A percentile compares a stretch with the other conserved stretches of the same genome.
These are phyloP conservation scores for Heterohyrax brucei DNA, from an alignment of 2,797 vertebrate species.

Conservation along the genomic window DNA sequence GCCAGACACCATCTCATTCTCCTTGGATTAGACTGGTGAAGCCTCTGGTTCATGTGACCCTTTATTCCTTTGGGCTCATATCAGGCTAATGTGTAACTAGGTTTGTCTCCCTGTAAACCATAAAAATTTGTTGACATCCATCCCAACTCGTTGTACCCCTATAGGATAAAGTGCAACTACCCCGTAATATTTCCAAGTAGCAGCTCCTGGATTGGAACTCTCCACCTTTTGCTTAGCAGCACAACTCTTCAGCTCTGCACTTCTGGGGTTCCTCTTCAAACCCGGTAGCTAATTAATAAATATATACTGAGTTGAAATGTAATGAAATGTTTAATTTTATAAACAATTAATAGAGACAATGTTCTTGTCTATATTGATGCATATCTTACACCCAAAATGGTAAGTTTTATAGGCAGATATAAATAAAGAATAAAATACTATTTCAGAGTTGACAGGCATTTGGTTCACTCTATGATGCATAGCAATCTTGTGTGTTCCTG, in stretches of 20 bases:
- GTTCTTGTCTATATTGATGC: neutral
- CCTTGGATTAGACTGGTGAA: no score
- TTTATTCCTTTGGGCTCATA: no score
- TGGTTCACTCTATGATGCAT: conserved; percentile 22
- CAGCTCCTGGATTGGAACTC: neutral
- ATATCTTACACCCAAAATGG: neutral
- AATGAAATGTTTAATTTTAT: conserved; percentile 16
- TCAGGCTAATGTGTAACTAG: no score
- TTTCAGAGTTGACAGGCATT: conserved; percentile 30
- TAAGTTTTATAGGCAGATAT: conserved; percentile 4
- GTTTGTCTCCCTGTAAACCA: neutral
- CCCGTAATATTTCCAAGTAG: neutral
- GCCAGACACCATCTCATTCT: no score
- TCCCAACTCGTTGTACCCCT: neutral
- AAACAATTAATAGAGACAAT: neutral
- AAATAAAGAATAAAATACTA: conserved; percentile 34
- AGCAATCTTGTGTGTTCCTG: conserved; percentile 54
- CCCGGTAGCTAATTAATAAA: neutral
- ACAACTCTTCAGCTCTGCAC: no score
- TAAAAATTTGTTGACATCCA: neutral
- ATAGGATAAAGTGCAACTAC: neutral
- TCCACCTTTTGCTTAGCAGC: neutral
- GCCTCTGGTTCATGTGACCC: no score
- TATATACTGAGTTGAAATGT: conserved; percentile 35
- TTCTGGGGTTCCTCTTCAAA: neutral